phyloP scores from a whole-genome alignment of 1,140 invertebrate genomes.

The Physella acuta region DNA sequence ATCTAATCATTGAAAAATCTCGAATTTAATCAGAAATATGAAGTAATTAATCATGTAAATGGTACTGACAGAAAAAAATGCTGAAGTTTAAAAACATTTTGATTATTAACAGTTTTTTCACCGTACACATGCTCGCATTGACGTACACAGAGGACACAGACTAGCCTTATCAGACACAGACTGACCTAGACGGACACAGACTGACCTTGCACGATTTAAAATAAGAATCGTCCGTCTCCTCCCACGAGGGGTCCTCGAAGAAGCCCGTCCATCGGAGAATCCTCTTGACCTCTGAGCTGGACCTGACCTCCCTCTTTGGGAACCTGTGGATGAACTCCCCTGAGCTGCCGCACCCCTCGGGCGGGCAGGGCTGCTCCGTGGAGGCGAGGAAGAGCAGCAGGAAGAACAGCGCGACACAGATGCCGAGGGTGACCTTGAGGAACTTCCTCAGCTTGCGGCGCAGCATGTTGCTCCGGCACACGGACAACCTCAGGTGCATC shows the following conservation, averaged over 20 bases:
- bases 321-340: constrained; percentile 14
- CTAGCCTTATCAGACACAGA: no score
- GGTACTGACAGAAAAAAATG: no score
- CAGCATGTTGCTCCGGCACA: background rate
- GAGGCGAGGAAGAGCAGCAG: constrained; percentile 16
- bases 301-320: constrained; percentile 15
- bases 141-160: no score
- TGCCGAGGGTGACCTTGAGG: background rate
- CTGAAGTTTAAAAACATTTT: no score
- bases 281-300: constrained; percentile 21
- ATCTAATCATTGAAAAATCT: no score
- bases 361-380: background rate
- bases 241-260: constrained; percentile 29
- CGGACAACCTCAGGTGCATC: background rate
- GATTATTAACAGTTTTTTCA: no score
- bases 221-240: constrained; percentile 31
- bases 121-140: no score
- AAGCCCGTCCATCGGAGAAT: constrained; percentile 34
- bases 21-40: no score
- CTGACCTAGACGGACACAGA: no score
- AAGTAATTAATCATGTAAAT: no score
- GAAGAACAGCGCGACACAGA: constrained; percentile 1
- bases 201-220: constrained; percentile 36
- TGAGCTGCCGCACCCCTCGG: background rate
- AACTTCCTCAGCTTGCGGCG: background rate